Base-by-base conservation (phyloP, 2,888 invertebrate species). In the Diachrysia chrysitis region DNA sequence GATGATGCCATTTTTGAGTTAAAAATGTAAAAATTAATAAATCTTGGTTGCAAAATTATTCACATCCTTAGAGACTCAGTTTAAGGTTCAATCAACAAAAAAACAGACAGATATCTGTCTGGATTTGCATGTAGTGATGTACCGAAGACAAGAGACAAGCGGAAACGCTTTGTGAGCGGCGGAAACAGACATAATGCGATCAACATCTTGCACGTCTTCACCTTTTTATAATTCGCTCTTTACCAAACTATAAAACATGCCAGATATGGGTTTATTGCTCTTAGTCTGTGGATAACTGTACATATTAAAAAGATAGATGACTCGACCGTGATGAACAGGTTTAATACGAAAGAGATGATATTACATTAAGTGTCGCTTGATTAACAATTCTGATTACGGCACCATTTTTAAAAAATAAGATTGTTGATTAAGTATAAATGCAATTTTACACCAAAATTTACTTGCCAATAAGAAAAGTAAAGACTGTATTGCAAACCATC, bases 91-190 rank as follows among this genome's bases (percentile, higher is more conserved):
- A n/a, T 42, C 59, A 68, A 62, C 65, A 42, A 59, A 72, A 75
- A 58, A 67, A 70, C 70, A 76, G 66, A 72, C 56, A 72, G 59
- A 75, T 59, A 63, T 70, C 71, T 74, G 73, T 76, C 78, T 83
- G 84, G 86, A 92, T 93, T 93, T 94, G 93, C 94, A 93, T 94
- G 90, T 83, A 86, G 89, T 89, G 94, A 94, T 95, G 93, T 85
- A 90, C 92, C 84, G 83, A 90, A 91, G 86, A 93, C 90, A 92
- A 91, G 90, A 94, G 93, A 92, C 91, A 92, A 88, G 87, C 93
- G 95, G 95, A 95, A 92, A 88, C 79, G 82, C 92, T 91, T 95
- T 95, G 94, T 94, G 78, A 78, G 61, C 81, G 87, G 87, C 95
- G 95, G 95, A 95, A 94, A 90, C 87, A 87, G 87, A 85, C 89